Evolutionary conservation across 2,797 vertebrate genomes (phyloP), one percentile per base, ranked within the genome.

Genomic region (Dendrocincla fuliginosa): DNA sequence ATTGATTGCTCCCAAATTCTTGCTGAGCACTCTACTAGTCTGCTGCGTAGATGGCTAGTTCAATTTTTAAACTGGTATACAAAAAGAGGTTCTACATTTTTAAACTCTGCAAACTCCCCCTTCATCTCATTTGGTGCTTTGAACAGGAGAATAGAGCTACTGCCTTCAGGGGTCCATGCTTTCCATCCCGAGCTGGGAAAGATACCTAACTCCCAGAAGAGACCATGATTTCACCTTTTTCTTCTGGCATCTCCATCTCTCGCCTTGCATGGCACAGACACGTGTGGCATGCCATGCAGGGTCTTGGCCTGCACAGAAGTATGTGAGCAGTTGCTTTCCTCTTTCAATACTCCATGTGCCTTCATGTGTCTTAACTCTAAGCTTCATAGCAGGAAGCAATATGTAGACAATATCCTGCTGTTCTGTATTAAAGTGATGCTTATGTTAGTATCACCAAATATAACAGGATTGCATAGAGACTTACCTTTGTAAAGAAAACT

Each of bases 251-350:
- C 39, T 71, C 30, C 2, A 1, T 20, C 56, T 53, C 28, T 46
- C 47, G 6, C 6, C 11, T 52, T 60, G 37, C 35, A 30, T 6
- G 24, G 17, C 61, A 73, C 30, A 53, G 33, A 22, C 11, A 25
- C 0, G 0, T 9, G 16, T 53, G 30, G 16, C 49, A 8, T 59
- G 49, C 18, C 5, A 3, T 10, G 11, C 16, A 47, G 12, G 9
- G 4, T 53, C 52, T 53, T 63, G 63, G 27, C 47, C 7, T 49
- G 37, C 28, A 23, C 52, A 32, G 50, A 19, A 25, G 25, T 32
- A 60, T 41, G 7, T 30, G 14, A 81, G 6, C 35, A 9, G 0
- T 53, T 39, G 35, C 24, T 65, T 2, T 2, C 9, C 49, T 46
- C 46, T 67, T 75, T 75, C 41, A 57, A 35, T 47, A 16, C 11